Evolutionary conservation across 2,113 vertebrate species (phyloP).

Genomic region (Halcyon senegalensis): DNA sequence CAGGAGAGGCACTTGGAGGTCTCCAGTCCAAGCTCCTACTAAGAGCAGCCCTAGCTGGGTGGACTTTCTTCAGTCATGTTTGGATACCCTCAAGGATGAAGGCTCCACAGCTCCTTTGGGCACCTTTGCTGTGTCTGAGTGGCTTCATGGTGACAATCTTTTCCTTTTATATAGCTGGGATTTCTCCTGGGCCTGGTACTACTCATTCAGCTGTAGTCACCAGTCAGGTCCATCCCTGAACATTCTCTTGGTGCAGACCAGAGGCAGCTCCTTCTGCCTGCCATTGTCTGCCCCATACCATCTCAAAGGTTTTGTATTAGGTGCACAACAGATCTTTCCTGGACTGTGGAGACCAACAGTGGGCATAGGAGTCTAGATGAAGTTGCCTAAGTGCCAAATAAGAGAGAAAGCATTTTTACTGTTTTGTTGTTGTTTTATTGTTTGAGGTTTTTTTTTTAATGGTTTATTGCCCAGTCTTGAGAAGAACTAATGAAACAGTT

Average conservation of each 20-base stretch:
- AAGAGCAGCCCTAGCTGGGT: background rate
- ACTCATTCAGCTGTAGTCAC: fast-evolving
- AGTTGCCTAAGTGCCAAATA: background rate
- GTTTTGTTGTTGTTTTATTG: background rate
- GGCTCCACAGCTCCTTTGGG: background rate
- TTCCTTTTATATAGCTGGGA: background rate
- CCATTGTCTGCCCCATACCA: background rate
- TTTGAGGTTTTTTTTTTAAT: background rate
- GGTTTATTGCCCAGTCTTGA: background rate
- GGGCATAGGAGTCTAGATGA: background rate
- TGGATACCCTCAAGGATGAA: background rate
- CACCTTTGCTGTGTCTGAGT: background rate
- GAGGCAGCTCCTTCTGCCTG: background rate
- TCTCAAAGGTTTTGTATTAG: background rate
- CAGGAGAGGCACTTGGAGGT: background rate
- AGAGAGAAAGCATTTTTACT: background rate
- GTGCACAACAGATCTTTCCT: background rate
- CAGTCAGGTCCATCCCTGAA: background rate
- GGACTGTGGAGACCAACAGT: background rate
- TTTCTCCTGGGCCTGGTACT: background rate
- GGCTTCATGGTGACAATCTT: background rate
- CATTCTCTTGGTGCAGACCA: background rate
- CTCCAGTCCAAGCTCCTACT: background rate
- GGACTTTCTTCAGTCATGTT: background rate
- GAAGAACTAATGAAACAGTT: background rate